These are phyloP conservation scores for Siphlonurus alternatus DNA, from an alignment of 2,888 invertebrate species.

Conservation along the genomic window DNA sequence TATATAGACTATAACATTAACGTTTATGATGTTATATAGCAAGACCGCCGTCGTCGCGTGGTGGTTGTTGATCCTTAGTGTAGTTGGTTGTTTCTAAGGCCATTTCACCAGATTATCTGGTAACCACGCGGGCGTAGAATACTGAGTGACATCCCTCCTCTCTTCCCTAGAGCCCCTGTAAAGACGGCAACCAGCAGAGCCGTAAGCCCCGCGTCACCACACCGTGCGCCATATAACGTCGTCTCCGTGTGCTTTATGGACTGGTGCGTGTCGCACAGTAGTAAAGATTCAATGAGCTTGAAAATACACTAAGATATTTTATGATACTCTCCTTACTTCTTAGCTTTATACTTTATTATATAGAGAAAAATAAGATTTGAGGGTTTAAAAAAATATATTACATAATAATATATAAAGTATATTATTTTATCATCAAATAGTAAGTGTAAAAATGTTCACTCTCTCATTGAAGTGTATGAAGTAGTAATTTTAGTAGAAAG, in stretches of 20 bases:
- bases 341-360: too few relatives aligned
- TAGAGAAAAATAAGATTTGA: too few relatives aligned
- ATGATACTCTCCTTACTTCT: too few relatives aligned
- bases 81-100: not conserved
- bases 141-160: not conserved
- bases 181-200: not conserved
- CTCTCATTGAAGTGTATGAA: too few relatives aligned
- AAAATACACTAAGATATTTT: not conserved
- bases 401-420: too few relatives aligned
- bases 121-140: not conserved
- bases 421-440: too few relatives aligned
- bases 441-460: too few relatives aligned
- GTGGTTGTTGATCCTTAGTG: not conserved
- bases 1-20: not conserved
- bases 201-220: not conserved
- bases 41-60: not conserved
- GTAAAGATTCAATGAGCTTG: conserved; percentile 2
- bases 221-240: not conserved
- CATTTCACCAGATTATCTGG: not conserved
- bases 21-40: not conserved
- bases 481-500: too few relatives aligned
- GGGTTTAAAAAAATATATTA: too few relatives aligned
- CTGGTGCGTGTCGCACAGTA: not conserved
- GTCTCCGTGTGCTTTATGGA: not conserved
- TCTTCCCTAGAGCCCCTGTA: not conserved